Percentiles rank a stretch among this genome's conserved stretches.
Evolutionary conservation across 1,140 invertebrate genomes (phyloP).

Genomic region (Bombus pyrosoma): DNA sequence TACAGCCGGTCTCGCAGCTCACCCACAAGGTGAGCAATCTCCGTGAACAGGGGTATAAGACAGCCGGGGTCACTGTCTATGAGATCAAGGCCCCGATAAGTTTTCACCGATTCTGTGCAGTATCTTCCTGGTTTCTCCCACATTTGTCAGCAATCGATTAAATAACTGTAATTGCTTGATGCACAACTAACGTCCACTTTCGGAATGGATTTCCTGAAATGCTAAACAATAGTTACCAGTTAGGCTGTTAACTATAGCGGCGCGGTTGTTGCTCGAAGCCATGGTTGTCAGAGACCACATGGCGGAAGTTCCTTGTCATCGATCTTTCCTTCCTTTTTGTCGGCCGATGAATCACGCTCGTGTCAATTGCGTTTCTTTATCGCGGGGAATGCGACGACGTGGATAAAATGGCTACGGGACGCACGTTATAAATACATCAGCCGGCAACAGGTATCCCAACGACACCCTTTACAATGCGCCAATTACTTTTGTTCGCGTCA

Average conservation of each 20-base stretch:
- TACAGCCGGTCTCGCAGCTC: constrained; percentile 67
- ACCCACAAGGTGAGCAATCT: constrained; percentile 70
- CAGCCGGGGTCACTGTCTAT: neutral
- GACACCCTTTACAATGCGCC: constrained; percentile 22
- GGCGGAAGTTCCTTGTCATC: neutral
- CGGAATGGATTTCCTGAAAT: neutral
- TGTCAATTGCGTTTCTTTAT: neutral
- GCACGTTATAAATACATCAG: constrained; percentile 24
- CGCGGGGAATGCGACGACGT: neutral
- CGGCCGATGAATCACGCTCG: neutral
- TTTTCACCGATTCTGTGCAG: neutral
- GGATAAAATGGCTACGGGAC: neutral
- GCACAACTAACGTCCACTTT: neutral
- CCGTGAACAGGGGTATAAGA: neutral
- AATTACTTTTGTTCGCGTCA: constrained; percentile 46
- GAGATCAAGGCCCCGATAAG: constrained; percentile 6
- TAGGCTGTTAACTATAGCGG: neutral
- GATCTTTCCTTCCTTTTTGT: neutral
- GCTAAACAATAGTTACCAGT: neutral
- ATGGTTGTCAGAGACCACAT: neutral
- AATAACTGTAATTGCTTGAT: neutral
- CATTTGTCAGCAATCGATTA: neutral
- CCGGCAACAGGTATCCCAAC: constrained; percentile 33
- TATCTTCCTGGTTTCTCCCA: neutral
- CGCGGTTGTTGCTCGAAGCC: neutral